Evolutionary conservation across 2,888 invertebrate species (phyloP).

Genomic region (Boloria euphrosyne): DNA sequence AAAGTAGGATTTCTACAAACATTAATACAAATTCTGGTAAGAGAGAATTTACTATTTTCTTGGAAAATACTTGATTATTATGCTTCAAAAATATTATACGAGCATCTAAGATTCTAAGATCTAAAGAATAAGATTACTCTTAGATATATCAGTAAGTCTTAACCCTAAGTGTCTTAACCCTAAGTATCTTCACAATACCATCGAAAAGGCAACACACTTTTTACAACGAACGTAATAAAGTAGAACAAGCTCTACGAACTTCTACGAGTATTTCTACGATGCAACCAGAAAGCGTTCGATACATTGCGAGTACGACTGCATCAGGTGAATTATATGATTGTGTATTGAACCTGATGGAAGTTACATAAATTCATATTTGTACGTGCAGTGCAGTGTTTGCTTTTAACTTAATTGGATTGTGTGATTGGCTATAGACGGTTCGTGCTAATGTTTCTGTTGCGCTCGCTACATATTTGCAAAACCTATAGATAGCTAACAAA

Average conservation of each 20-base stretch:
- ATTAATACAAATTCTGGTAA: no score
- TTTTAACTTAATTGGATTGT: conserved; percentile 63
- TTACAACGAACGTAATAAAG: conserved; percentile 1
- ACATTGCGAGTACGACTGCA: conserved; percentile 27
- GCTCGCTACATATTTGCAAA: conserved; percentile 18
- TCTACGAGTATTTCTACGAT: background rate
- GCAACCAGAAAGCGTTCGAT: conserved; percentile 10
- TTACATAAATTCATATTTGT: conserved; percentile 51
- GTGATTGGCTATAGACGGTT: conserved; percentile 42
- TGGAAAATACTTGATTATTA: no score
- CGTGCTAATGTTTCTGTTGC: conserved; percentile 23
- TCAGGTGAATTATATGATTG: conserved; percentile 48
- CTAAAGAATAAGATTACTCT: no score
- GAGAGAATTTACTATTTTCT: no score
- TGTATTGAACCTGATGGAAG: conserved; percentile 42
- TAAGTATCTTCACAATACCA: no score
- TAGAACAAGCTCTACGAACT: background rate
- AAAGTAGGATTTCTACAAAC: no score
- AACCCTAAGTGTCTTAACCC: no score
- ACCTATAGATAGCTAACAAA: conserved; percentile 23
- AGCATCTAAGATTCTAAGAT: no score
- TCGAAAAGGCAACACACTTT: background rate
- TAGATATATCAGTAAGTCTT: no score
- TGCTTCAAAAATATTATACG: no score
- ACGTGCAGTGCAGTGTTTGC: conserved; percentile 49